A percentile compares a stretch with the other conserved stretches of the same genome.
phyloP scores from a whole-genome alignment of 23 tunicate species.

The Diplosoma virens region DNA sequence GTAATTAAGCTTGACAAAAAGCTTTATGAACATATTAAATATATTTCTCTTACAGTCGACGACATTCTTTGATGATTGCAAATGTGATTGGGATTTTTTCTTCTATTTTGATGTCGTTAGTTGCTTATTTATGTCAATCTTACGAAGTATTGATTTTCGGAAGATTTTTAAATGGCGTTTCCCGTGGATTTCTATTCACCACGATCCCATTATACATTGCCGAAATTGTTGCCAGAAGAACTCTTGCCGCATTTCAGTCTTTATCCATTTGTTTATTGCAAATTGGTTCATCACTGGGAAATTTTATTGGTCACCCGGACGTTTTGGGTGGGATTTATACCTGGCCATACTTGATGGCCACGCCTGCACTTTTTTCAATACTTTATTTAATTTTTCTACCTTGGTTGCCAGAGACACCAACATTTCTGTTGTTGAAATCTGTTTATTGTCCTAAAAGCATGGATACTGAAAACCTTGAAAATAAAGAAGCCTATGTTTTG shows the following conservation, averaged over 20 bases:
- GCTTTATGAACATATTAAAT: no score
- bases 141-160: conserved; percentile 62
- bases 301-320: conserved; percentile 12
- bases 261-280: not conserved
- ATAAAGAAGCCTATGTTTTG: not conserved
- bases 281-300: conserved; percentile 36
- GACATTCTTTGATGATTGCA: conserved; percentile 6
- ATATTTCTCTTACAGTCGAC: conserved; percentile 45
- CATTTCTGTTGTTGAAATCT: conserved; percentile 25
- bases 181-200: conserved; percentile 43
- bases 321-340: conserved; percentile 41
- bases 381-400: conserved; percentile 25
- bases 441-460: no score
- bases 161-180: conserved; percentile 43
- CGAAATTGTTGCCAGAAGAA: conserved; percentile 45
- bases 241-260: conserved; percentile 43
- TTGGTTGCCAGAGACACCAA: conserved; percentile 42
- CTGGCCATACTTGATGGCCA: conserved; percentile 31
- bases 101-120: conserved; percentile 44
- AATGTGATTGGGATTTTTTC: conserved; percentile 41
- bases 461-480: not conserved
- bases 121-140: conserved; percentile 41
- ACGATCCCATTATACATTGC: conserved; percentile 35
- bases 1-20: no score
- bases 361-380: conserved; percentile 38